Evolutionary conservation across 2,113 vertebrate genomes (phyloP), one percentile per base, ranked within the genome.

Genomic region (Lophotis ruficrista): DNA sequence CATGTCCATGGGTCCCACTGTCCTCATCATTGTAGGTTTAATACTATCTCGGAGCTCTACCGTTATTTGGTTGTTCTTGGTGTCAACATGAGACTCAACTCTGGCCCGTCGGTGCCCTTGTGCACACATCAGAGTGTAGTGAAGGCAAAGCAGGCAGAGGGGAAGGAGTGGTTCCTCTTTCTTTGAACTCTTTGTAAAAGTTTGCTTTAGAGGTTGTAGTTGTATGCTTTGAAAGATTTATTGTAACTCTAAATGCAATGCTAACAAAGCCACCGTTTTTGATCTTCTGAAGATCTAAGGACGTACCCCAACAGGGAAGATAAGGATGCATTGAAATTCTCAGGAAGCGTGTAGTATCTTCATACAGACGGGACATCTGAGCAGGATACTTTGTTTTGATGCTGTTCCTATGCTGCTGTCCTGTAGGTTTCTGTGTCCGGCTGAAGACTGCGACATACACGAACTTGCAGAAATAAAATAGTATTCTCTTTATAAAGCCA

Each of bases 121-220:
- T 1, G 1, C 22, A 3, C 5, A 0, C 35, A 22, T 31, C 9
- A 17, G 41, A 17, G 7, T 10, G 33, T 51, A 25, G 23, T 22
- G 35, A 43, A 47, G 19, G 41, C 47, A 68, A 54, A 37, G 30
- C 37, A 56, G 41, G 35, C 61, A 48, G 28, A 80, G 28, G 17
- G n/a, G 19, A 41, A 50, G 58, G 50, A 43, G 41, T 30, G 23
- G 14, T 58, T 94, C 43, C 48, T 70, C 53, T 82, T 75, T 37
- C 37, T 83, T 62, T 50, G 56, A 28, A 10, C 54, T 43, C 45
- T 27, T 14, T 48, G 28, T 87, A 50, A 43, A 43, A 43, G 64
- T 53, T 90, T 1, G 0, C 41, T 62, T 0, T 10, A 38, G n/a
- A 81, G 41, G 28, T 23, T 64, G 25, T 48, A 60, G 57, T 43